Conservation (phyloP, 1,140 invertebrate species). For the Ylistrum balloti region DNA sequence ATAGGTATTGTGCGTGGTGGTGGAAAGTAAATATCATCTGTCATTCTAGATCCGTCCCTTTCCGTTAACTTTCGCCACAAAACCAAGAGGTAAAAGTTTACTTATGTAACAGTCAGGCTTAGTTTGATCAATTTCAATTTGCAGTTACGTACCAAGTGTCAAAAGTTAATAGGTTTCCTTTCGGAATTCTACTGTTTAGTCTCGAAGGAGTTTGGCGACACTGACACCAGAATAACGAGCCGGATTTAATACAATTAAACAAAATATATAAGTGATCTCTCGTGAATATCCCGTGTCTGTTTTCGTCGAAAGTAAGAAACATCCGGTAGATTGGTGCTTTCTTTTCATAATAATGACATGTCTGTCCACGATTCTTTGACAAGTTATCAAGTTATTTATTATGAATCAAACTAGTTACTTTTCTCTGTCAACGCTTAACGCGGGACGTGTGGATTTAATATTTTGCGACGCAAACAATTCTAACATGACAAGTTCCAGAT, state of each 20-base stretch:
- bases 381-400: neutral
- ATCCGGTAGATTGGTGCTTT: neutral
- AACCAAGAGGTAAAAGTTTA: neutral
- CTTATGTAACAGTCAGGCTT: neutral
- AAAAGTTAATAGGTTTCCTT: constrained; percentile 17
- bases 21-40: neutral
- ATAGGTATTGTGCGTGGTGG: neutral
- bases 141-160: constrained; percentile 6
- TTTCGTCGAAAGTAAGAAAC: neutral
- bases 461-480: no score
- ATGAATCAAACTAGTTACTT: neutral
- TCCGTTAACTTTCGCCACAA: neutral
- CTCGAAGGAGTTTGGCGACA: neutral
- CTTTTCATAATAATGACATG: neutral
- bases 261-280: neutral
- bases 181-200: neutral
- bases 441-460: no score
- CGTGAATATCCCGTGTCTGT: neutral
- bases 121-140: neutral
- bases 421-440: no score
- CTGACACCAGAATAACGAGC: neutral
- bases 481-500: no score
- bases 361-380: neutral
- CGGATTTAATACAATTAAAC: neutral
- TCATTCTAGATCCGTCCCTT: neutral